phyloP scores from a whole-genome alignment of 2,888 invertebrate genomes.

The Rhagophthalmus giganteus region DNA sequence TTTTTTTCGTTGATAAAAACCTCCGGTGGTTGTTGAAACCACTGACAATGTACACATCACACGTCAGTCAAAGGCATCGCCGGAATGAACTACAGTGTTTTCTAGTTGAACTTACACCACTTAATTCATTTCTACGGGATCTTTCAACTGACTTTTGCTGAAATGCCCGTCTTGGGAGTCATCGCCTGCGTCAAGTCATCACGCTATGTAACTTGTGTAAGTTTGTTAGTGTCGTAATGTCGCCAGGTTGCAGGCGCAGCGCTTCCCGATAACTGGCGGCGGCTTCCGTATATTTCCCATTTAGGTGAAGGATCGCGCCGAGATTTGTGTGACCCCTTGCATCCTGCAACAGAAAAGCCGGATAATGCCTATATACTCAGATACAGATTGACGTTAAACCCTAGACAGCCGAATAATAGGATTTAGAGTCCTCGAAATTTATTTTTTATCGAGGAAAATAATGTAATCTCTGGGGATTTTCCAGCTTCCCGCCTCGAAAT shows the following conservation, averaged over 20 bases:
- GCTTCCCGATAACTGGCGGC: constrained; percentile 85
- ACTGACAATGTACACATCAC: constrained; percentile 30
- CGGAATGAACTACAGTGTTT: constrained; percentile 12
- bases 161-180: constrained; percentile 16
- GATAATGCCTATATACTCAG: constrained; percentile 4
- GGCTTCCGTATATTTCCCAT: constrained; percentile 87
- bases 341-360: constrained; percentile 64
- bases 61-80: constrained; percentile 27
- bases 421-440: constrained; percentile 14
- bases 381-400: constrained; percentile 12
- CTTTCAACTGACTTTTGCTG: constrained; percentile 24
- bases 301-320: constrained; percentile 92
- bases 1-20: constrained; percentile 45
- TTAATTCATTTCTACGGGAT: constrained; percentile 21
- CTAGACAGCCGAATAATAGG: constrained; percentile 11
- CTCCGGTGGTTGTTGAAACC: constrained; percentile 33
- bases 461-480: constrained; percentile 16
- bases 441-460: constrained; percentile 15
- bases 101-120: constrained; percentile 11
- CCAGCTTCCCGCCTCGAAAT: constrained; percentile 14
- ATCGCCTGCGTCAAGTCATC: constrained; percentile 58
- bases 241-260: constrained; percentile 82
- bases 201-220: constrained; percentile 71
- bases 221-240: constrained; percentile 86
- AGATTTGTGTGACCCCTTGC: constrained; percentile 91